phyloP scores from a whole-genome alignment of 2,888 invertebrate species.

The Megalurothrips usitatus region DNA sequence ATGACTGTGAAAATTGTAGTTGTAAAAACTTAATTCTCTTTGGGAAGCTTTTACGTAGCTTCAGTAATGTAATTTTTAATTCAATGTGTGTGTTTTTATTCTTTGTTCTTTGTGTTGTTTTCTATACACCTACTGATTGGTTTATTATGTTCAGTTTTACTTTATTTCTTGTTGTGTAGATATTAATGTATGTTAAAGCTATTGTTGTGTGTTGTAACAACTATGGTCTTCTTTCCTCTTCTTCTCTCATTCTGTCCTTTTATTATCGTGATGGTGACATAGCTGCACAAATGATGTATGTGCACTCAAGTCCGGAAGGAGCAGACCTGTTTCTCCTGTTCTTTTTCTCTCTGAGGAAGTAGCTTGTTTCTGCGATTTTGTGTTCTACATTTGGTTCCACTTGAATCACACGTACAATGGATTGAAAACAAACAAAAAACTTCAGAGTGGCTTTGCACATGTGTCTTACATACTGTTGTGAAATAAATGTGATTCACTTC shows the following conservation, averaged over 20 bases:
- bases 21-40: not conserved
- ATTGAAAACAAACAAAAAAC: not conserved
- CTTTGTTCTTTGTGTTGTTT: slow-evolving; percentile 23
- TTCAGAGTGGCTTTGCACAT: not conserved
- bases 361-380: not conserved
- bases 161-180: slow-evolving; percentile 23
- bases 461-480: too few relatives aligned
- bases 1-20: slow-evolving; percentile 14
- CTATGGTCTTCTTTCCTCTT: slow-evolving; percentile 20
- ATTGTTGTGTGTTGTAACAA: slow-evolving; percentile 25
- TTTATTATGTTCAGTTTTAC: not conserved
- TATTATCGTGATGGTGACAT: slow-evolving; percentile 1
- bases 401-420: not conserved
- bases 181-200: slow-evolving; percentile 25
- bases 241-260: slow-evolving; percentile 26
- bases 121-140: slow-evolving; percentile 9
- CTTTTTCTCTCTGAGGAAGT: too few relatives aligned
- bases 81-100: slow-evolving; percentile 20
- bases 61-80: not conserved
- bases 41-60: slow-evolving; percentile 5
- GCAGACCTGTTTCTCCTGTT: not conserved
- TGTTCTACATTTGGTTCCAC: too few relatives aligned
- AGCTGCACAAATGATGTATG: slow-evolving; percentile 17
- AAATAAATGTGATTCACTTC: too few relatives aligned
- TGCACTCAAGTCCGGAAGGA: slow-evolving; percentile 14